Conservation (phyloP, 2,888 invertebrate species). For the Oasisia sp. region DNA sequence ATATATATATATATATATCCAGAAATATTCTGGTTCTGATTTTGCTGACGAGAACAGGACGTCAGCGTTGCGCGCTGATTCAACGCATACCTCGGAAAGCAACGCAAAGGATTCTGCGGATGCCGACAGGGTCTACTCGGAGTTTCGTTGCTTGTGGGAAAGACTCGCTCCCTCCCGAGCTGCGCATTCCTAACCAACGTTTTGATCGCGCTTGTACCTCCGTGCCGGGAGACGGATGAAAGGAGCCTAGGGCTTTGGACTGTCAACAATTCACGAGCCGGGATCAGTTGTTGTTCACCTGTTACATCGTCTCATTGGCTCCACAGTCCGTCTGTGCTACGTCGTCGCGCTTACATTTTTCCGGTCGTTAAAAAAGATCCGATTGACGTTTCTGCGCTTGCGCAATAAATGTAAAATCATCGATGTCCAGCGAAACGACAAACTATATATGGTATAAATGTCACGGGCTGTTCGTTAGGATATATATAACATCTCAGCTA, state of each 20-base stretch:
- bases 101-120: background rate
- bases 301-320: background rate
- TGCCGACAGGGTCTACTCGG: background rate
- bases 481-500: too few relatives aligned
- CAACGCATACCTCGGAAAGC: background rate
- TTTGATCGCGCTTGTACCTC: background rate
- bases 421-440: too few relatives aligned
- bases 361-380: too few relatives aligned
- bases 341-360: background rate
- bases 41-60: too few relatives aligned
- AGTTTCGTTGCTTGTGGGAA: background rate
- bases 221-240: background rate
- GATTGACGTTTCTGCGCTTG: too few relatives aligned
- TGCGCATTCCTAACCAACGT: background rate
- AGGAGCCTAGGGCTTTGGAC: background rate
- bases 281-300: background rate
- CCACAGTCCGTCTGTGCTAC: too few relatives aligned
- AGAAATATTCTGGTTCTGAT: too few relatives aligned
- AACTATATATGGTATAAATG: too few relatives aligned
- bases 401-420: too few relatives aligned
- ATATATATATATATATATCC: too few relatives aligned
- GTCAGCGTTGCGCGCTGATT: too few relatives aligned
- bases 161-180: background rate
- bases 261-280: background rate
- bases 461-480: too few relatives aligned